These are phyloP conservation scores for Myotis brandtii DNA, from an alignment of 2,113 vertebrate species.

Conservation along the genomic window DNA sequence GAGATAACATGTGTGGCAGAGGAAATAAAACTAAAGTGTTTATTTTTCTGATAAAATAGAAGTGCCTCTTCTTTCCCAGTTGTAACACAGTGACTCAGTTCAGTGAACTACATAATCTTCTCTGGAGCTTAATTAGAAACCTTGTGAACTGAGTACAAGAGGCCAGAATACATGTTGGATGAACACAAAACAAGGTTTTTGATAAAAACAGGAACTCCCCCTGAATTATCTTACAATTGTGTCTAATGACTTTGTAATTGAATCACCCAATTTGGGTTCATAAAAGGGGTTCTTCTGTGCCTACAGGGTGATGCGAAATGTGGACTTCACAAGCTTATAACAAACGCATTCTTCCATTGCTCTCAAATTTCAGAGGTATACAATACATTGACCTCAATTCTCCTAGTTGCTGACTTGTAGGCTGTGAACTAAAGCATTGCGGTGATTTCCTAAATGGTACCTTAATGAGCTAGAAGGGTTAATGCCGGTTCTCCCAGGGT, in stretches of 20 bases:
- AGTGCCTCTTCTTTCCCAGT: conserved; percentile 54
- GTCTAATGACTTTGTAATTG: conserved; percentile 65
- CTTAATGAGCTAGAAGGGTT: conserved; percentile 28
- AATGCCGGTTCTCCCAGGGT: neutral
- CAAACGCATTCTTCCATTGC: conserved; percentile 13
- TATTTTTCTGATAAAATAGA: conserved; percentile 76
- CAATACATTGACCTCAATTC: conserved; percentile 6
- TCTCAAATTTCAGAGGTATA: conserved; percentile 37
- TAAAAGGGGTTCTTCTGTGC: neutral
- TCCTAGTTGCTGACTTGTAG: neutral
- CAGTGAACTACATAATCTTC: conserved; percentile 77
- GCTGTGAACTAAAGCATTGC: neutral
- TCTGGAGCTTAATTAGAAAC: conserved; percentile 80
- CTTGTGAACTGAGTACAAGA: conserved; percentile 74
- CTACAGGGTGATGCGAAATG: conserved; percentile 18
- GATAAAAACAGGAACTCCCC: conserved; percentile 50
- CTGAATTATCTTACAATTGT: conserved; percentile 33
- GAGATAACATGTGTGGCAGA: conserved; percentile 65
- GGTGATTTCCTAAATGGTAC: neutral
- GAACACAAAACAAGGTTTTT: conserved; percentile 64
- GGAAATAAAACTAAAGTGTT: conserved; percentile 75
- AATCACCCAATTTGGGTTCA: conserved; percentile 58
- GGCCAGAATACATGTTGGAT: conserved; percentile 66
- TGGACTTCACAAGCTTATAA: neutral
- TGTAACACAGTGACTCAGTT: conserved; percentile 65